These are phyloP conservation scores for Drosophila neocordata DNA, from an alignment of 1,140 invertebrate species.

Conservation along the genomic window DNA sequence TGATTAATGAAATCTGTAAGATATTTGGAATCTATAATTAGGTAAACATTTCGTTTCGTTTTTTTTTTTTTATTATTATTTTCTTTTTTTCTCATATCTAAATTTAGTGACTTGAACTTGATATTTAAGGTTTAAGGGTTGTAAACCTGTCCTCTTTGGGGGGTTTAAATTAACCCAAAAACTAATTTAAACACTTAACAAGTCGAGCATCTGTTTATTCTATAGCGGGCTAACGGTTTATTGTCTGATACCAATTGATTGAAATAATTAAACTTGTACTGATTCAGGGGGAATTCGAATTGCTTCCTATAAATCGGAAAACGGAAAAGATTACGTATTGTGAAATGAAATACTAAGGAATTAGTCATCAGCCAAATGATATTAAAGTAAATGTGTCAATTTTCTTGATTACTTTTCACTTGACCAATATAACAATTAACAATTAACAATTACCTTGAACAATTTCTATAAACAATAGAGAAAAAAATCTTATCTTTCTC, in stretches of 20 bases:
- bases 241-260: too few species aligned
- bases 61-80: not conserved
- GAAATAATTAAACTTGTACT: not conserved
- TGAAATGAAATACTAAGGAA: not conserved
- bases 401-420: slow-evolving; percentile 1
- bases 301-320: not conserved
- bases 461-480: slow-evolving; percentile 5
- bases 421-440: slow-evolving; percentile 8
- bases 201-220: too few species aligned
- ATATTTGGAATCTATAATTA: slow-evolving; percentile 9
- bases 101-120: not conserved
- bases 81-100: not conserved
- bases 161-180: not conserved
- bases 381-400: slow-evolving; percentile 1
- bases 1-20: slow-evolving; percentile 12
- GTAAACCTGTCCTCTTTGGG: not conserved
- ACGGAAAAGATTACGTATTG: slow-evolving; percentile 6
- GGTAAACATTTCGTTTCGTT: not conserved
- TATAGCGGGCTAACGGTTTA: too few species aligned
- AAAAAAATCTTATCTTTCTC: not conserved
- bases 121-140: not conserved
- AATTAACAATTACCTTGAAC: not conserved
- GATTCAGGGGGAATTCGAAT: not conserved
- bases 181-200: not conserved
- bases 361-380: not conserved